Base-by-base conservation (phyloP, 1,140 invertebrate genomes). In the Dendrolimus punctatus region DNA sequence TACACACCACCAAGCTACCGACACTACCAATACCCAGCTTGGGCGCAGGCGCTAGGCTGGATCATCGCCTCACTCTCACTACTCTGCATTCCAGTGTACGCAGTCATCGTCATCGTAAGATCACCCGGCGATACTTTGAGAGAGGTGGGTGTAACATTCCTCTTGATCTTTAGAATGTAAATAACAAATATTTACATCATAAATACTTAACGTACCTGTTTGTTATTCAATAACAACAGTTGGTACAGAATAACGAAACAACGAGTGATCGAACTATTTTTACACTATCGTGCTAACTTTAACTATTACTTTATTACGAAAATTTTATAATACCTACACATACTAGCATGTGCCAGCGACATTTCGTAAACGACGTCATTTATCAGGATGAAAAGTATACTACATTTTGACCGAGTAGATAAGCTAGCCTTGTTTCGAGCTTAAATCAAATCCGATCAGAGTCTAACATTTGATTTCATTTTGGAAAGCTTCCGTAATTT, bases 31-130 rank as follows among this genome's bases (percentile, higher is more conserved):
- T 98, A 95, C 79, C 95, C 96, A 0, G 77, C 79, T 51, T 97
- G 95, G 95, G 95, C 95, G 6, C 92, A 95, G 69, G 91, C 89
- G 4, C 80, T 97, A 9, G 96, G 96, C n/a, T 97, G 96, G 96
- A 87, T 91, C 53, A 93, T 97, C 53, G 92, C 95, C 5, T 92
- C 92, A 6, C 79, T 94, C 8, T 96, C 95, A 4, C 88, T 97
- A 39, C 75, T 95, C n/a, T 96, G 95, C 72, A 95, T 98, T 78
- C 95, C 96, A 8, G 89, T 92, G 47, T 93, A 94, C 68, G 95
- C 95, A 47, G 75, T 95, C 8, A 90, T 93, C 51, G 91, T 93
- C 50, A 87, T 96, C 41, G 69, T 91, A 53, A 90, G 90, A 67
- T 88, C 95, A 8, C 89, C 92, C 53, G 95, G 95, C 48, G 85